Conservation (phyloP, 53 echinoderm and acorn worm species). For the Pentamera pediparva region DNA sequence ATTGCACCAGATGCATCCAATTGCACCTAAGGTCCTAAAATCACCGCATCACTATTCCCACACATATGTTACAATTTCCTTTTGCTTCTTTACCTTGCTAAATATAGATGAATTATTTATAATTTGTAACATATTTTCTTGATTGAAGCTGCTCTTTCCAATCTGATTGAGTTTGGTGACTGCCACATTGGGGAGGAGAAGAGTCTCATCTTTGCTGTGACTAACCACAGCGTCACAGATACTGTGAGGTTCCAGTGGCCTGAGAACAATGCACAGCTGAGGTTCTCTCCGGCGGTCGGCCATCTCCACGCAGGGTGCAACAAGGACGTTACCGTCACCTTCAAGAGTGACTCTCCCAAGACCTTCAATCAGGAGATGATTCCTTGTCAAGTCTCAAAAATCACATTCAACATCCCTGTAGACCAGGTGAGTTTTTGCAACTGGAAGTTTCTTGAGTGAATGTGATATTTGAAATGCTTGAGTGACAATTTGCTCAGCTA, state of each 20-base stretch:
- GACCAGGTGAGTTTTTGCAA: constrained; percentile 59
- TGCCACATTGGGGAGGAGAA: constrained; percentile 81
- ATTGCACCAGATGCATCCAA: too few species aligned
- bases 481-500: not conserved
- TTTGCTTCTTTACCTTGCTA: too few species aligned
- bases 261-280: constrained; percentile 76
- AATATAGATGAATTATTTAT: too few species aligned
- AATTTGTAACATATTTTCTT: not conserved
- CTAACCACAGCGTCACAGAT: constrained; percentile 79
- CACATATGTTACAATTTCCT: too few species aligned
- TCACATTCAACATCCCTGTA: constrained; percentile 73
- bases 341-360: constrained; percentile 61
- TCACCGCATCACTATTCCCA: too few species aligned
- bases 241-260: constrained; percentile 98
- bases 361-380: constrained; percentile 52
- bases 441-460: not conserved
- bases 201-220: constrained; percentile 83
- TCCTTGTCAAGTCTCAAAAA: constrained; percentile 75
- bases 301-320: constrained; percentile 84
- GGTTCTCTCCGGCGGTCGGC: constrained; percentile 80
- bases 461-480: not conserved
- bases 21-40: too few species aligned
- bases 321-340: constrained; percentile 82
- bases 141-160: constrained; percentile 80
- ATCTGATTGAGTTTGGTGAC: constrained; percentile 92